Evolutionary conservation across 2,113 vertebrate species (phyloP).

Genomic region (Paedocypris sp.): DNA sequence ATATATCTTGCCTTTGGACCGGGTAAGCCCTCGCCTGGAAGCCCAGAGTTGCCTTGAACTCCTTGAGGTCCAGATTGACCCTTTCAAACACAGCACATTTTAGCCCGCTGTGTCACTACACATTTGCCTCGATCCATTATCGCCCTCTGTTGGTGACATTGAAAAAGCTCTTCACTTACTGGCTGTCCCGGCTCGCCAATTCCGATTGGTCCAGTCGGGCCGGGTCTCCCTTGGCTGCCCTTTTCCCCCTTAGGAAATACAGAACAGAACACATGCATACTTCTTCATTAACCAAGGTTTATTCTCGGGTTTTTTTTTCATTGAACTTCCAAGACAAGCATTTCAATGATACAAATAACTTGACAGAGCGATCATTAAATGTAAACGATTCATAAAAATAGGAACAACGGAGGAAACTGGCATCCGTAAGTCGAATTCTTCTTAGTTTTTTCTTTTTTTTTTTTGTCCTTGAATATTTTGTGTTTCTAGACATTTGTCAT

Average conservation of each 20-base stretch:
- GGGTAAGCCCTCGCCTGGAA: conserved; percentile 66
- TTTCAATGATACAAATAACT: no score
- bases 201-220: conserved; percentile 62
- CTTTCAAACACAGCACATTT: conserved; percentile 40
- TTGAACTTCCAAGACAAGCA: no score
- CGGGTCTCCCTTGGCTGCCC: conserved; percentile 68
- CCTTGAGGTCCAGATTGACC: conserved; percentile 63
- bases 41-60: conserved; percentile 63
- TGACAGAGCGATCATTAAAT: no score
- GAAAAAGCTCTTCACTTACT: conserved; percentile 53
- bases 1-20: conserved; percentile 64
- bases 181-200: conserved; percentile 66
- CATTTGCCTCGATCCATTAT: no score
- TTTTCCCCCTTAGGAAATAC: conserved; percentile 62
- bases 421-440: no score
- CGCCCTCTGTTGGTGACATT: background rate
- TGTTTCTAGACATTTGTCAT: no score
- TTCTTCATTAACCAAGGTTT: no score
- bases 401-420: no score
- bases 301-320: no score
- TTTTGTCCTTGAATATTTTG: no score
- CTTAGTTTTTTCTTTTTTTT: no score
- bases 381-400: no score
- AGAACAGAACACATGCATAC: background rate
- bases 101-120: background rate